Base-by-base conservation (phyloP, 2,797 vertebrate species). In the Sebastes hopkinsi region DNA sequence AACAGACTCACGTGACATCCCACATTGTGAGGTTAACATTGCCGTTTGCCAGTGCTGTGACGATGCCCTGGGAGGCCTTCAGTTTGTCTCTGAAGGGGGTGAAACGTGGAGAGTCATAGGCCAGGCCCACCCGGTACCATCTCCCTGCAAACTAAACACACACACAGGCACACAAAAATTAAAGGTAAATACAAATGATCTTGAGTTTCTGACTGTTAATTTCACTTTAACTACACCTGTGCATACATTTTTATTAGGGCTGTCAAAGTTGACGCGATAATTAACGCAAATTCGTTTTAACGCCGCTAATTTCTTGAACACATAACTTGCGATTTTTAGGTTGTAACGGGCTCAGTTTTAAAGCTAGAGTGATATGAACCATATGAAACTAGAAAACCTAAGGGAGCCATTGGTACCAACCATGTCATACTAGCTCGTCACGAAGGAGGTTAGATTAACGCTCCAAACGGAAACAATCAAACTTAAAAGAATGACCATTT, bases 11-110 rank as follows among this genome's bases (percentile, higher is more conserved):
- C 96, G 81, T 91, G 56, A 68, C 71, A 6, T 87, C 92, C 94
- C 95, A 96, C 94, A 96, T 95, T 0, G 95, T 96, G 87, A 96
- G 95, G 85, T 94, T 95, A 11, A 89, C 94, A 4, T 94, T 92
- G 27, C 95, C 94, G 1, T 92, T 94, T 3, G 92, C 58, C 71
- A 88, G 87, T 0, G 80, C 81, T 4, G 90, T 82, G 75, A 95
- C 67, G 10, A 80, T 23, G 23, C 96, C 96, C 92, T 92, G 89
- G 20, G 93, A 94, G 58, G 89, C 80, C 67, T 85, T 95, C 56
- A 96, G 5, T 75, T 84, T 91, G 88, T 87, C 88, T 84, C 91
- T 93, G 82, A 83, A 91, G 8, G 83, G 90, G 58, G 22, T 42
- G 58, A 96, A 96, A 11, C 38, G 13, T 1, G 86, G 86, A 14